phyloP scores from a whole-genome alignment of 2,797 vertebrate species.

The Helicolenus hilgendorfi region DNA sequence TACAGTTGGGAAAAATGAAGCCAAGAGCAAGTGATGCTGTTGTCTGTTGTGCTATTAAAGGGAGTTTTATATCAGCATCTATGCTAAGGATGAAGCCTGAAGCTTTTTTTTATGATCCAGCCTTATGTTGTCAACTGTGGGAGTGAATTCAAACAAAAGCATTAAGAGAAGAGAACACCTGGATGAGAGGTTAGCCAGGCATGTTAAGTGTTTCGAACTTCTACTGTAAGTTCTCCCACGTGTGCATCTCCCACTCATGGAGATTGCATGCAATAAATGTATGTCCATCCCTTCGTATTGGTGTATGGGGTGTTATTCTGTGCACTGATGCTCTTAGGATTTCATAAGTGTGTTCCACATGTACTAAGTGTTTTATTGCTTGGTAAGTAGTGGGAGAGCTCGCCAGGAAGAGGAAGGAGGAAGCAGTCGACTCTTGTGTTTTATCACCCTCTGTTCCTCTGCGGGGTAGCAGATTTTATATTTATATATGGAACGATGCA shows the following conservation, averaged over 20 bases:
- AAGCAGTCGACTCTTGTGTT: neutral
- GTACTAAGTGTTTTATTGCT: neutral
- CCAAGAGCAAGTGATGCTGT: neutral
- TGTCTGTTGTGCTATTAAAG: constrained; percentile 7
- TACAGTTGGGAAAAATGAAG: neutral
- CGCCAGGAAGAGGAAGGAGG: neutral
- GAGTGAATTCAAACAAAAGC: neutral
- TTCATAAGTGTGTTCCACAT: neutral
- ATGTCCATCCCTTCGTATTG: neutral
- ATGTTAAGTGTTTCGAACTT: neutral
- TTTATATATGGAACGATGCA: neutral
- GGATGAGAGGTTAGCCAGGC: constrained; percentile 3
- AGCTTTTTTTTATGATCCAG: constrained; percentile 15
- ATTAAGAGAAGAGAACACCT: neutral
- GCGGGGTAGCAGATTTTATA: neutral
- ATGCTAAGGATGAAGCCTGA: constrained; percentile 4
- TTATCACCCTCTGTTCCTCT: neutral
- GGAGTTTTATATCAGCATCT: constrained; percentile 8
- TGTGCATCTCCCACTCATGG: neutral
- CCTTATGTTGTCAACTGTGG: neutral
- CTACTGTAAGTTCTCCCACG: neutral
- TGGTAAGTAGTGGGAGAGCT: neutral
- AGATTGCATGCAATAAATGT: neutral
- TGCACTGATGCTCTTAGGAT: neutral
- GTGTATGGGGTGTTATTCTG: neutral